Evolutionary conservation across 2,888 invertebrate genomes (phyloP).

Genomic region (Lissonota sp.): DNA sequence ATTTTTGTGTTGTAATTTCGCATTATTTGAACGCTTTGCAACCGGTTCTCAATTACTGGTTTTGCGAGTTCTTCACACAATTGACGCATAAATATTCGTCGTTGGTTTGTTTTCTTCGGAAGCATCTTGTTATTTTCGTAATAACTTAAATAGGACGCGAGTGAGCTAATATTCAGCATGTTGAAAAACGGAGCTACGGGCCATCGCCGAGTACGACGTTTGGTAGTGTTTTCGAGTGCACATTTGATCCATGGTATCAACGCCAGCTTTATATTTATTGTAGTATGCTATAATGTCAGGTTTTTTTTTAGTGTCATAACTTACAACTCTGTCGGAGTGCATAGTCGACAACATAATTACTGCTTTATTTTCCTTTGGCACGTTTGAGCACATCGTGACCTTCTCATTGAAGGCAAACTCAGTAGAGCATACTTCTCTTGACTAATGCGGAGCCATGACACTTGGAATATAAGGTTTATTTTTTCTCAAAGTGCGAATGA

Average conservation of each 20-base stretch:
- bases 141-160: conserved; percentile 28
- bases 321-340: conserved; percentile 16
- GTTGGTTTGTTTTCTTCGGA: conserved; percentile 20
- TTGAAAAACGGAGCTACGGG: conserved; percentile 51
- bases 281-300: conserved; percentile 45
- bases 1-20: conserved; percentile 13
- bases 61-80: conserved; percentile 27
- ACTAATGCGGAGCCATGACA: conserved; percentile 61
- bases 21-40: conserved; percentile 33
- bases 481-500: conserved; percentile 62
- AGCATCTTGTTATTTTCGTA: conserved; percentile 37
- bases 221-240: no score
- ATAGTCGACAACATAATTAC: no score
- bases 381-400: conserved; percentile 43
- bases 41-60: conserved; percentile 31
- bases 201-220: conserved; percentile 64
- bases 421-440: conserved; percentile 18
- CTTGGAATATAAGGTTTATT: conserved; percentile 63
- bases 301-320: conserved; percentile 30
- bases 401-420: conserved; percentile 36
- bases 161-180: conserved; percentile 12
- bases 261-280: no score
- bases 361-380: conserved; percentile 33
- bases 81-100: conserved; percentile 30
- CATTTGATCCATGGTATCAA: conserved; percentile 69